Conservation (phyloP, 1,140 invertebrate genomes). For the Cydia pomonella region DNA sequence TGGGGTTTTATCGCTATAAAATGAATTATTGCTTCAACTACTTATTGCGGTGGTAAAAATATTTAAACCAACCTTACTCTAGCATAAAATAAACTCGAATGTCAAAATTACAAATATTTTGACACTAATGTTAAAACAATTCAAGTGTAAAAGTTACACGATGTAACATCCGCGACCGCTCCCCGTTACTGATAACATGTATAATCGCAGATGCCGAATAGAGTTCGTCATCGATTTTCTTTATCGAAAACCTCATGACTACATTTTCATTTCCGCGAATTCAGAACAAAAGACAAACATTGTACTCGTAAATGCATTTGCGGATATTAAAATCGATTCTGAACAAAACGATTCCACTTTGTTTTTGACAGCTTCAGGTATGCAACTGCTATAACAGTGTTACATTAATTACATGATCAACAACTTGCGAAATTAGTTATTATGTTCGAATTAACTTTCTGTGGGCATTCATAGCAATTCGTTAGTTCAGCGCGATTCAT, state of each 20-base stretch:
- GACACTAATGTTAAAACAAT: background rate
- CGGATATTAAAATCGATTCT: background rate
- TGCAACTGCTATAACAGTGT: background rate
- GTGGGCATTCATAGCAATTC: background rate
- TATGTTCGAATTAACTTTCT: too few relatives aligned
- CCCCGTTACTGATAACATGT: constrained; percentile 21
- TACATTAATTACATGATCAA: background rate
- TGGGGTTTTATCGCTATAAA: too few relatives aligned
- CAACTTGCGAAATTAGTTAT: background rate
- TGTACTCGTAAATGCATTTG: background rate
- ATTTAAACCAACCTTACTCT: too few relatives aligned
- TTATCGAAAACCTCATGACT: constrained; percentile 28
- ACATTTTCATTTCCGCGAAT: constrained; percentile 17
- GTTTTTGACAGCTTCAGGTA: background rate
- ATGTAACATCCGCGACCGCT: constrained; percentile 15
- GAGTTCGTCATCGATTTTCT: constrained; percentile 28
- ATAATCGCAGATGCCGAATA: constrained; percentile 25
- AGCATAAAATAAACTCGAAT: too few relatives aligned
- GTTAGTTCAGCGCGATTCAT: background rate
- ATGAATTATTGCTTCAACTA: too few relatives aligned
- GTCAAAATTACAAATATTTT: too few relatives aligned
- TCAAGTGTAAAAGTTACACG: background rate
- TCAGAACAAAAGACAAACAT: background rate
- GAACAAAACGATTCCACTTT: background rate
- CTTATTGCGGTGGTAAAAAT: too few relatives aligned